A percentile compares a stretch with the other conserved stretches of the same genome.
phyloP scores from a whole-genome alignment of 2,888 invertebrate species.

The Synergus laeviventris region DNA sequence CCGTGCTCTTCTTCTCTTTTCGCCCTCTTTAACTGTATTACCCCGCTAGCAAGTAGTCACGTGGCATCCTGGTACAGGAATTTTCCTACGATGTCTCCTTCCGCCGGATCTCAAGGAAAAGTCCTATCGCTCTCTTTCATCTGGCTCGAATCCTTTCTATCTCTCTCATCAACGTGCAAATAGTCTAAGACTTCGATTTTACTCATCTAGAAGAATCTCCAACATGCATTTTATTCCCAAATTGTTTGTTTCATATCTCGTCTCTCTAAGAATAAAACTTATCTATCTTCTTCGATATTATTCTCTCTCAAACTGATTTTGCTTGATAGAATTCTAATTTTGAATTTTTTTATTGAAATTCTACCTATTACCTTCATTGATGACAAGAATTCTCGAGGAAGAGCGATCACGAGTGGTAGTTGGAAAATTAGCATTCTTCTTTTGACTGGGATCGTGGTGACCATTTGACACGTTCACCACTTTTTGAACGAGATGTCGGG shows the following conservation, averaged over 20 bases:
- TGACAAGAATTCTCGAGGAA: neutral
- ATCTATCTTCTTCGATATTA: neutral
- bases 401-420: slow-evolving; percentile 52
- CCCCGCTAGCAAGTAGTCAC: slow-evolving; percentile 48
- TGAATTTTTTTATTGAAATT: neutral
- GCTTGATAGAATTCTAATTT: neutral
- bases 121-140: neutral
- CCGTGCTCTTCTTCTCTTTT: slow-evolving; percentile 50
- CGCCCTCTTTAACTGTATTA: slow-evolving; percentile 63
- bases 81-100: slow-evolving; percentile 61
- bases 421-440: slow-evolving; percentile 71
- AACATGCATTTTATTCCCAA: neutral
- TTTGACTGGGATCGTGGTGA: slow-evolving; percentile 59
- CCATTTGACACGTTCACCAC: slow-evolving; percentile 66
- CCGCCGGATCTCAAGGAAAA: slow-evolving; percentile 57
- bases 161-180: slow-evolving; percentile 28
- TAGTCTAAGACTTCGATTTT: neutral
- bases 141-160: slow-evolving; percentile 9
- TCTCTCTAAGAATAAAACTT: neutral
- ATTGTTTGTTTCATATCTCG: neutral
- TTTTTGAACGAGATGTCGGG: slow-evolving; percentile 64
- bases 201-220: too few relatives aligned
- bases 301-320: too few relatives aligned
- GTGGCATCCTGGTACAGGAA: slow-evolving; percentile 53
- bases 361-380: too few relatives aligned